A percentile compares a stretch with the other conserved stretches of the same genome.
Evolutionary conservation across 2,888 invertebrate species (phyloP).

Genomic region (Yponomeuta cagnagella): DNA sequence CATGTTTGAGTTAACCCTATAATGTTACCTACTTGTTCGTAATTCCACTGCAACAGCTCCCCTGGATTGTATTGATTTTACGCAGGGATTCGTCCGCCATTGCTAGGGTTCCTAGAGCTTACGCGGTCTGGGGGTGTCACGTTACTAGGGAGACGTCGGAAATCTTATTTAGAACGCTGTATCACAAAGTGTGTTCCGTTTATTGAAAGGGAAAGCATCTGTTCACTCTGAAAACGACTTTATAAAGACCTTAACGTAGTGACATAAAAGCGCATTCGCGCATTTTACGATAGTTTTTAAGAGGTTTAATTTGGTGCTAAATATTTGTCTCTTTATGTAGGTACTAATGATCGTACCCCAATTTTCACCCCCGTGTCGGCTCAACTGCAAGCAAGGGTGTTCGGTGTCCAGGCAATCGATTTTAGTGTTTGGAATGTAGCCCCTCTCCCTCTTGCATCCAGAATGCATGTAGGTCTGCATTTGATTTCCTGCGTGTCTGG

Average conservation of each 20-base stretch:
- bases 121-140: slow-evolving; percentile 16
- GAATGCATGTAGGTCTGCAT: slow-evolving; percentile 5
- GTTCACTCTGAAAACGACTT: background rate
- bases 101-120: slow-evolving; percentile 50
- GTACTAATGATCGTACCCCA: slow-evolving; percentile 1
- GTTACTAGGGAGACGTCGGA: background rate
- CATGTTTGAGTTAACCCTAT: background rate
- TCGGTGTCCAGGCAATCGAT: slow-evolving; percentile 58
- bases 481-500: background rate
- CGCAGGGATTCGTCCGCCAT: slow-evolving; percentile 24
- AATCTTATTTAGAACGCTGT: background rate
- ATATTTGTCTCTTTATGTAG: background rate
- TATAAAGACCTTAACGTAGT: background rate
- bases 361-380: background rate
- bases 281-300: background rate
- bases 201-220: background rate
- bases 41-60: slow-evolving; percentile 23
- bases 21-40: background rate
- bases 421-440: slow-evolving; percentile 53
- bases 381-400: background rate
- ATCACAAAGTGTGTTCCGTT: background rate
- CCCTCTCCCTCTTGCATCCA: slow-evolving; percentile 40
- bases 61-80: slow-evolving; percentile 52
- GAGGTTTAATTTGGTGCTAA: background rate
- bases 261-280: background rate